Percentiles rank a stretch among this genome's conserved stretches.
These are phyloP conservation scores for Sylvilagus bachmani DNA, from an alignment of 2,113 vertebrate species.

Conservation along the genomic window DNA sequence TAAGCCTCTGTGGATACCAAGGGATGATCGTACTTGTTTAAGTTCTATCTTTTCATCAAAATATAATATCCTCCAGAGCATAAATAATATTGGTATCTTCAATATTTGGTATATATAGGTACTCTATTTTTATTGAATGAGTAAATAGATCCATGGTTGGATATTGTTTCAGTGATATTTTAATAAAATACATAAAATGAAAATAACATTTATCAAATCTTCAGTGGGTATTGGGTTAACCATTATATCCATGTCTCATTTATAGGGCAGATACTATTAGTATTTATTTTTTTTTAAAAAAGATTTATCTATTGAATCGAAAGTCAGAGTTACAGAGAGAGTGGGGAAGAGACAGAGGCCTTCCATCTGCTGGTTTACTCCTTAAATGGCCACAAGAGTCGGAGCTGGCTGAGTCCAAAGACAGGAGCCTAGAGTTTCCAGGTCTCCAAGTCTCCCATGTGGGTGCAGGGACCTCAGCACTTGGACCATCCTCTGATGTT, in stretches of 20 bases:
- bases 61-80: neutral
- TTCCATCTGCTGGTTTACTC: no score
- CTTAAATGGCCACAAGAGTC: no score
- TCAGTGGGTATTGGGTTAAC: neutral
- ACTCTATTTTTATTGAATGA: slow-evolving; percentile 21
- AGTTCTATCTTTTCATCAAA: neutral
- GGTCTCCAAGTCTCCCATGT: no score
- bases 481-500: no score
- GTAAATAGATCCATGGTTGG: neutral
- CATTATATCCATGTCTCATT: neutral
- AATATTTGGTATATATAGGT: neutral
- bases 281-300: no score
- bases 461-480: no score
- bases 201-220: neutral
- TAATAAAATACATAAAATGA: neutral
- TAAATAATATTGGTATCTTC: neutral
- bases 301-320: no score
- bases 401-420: no score
- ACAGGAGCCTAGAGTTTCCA: no score
- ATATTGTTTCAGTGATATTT: slow-evolving; percentile 5
- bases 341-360: no score
- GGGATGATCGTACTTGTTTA: neutral
- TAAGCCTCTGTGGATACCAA: neutral
- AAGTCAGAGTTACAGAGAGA: no score
- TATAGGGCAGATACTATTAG: no score